Percentiles rank a stretch among this genome's conserved stretches.
Evolutionary conservation across 2,888 invertebrate species (phyloP).

Genomic region (Orchesella flavescens): DNA sequence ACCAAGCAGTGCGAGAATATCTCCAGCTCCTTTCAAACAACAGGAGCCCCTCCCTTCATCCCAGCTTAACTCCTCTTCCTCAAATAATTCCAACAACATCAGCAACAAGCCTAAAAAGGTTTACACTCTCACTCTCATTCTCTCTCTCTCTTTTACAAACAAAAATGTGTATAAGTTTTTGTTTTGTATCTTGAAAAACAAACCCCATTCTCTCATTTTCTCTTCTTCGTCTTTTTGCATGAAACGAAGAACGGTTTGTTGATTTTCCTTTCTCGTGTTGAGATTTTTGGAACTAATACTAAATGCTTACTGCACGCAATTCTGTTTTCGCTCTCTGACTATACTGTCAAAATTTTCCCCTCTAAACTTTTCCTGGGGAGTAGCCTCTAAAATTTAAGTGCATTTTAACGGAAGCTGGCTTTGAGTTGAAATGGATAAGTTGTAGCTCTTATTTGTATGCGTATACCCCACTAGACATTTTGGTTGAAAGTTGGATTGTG

Average conservation of each 20-base stretch:
- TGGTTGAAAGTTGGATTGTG: too few species aligned
- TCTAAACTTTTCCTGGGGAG: not conserved
- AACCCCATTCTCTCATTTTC: constrained; percentile 49
- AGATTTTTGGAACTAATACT: constrained; percentile 11
- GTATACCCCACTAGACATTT: not conserved
- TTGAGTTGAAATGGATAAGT: not conserved
- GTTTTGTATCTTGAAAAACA: not conserved
- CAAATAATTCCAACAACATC: constrained; percentile 66
- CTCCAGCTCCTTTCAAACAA: constrained; percentile 64
- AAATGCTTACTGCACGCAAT: constrained; percentile 37
- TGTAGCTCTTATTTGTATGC: not conserved
- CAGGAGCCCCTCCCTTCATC: constrained; percentile 65
- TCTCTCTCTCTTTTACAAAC: constrained; percentile 38
- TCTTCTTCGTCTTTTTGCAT: constrained; percentile 41
- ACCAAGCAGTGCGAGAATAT: constrained; percentile 63
- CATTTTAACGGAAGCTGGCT: not conserved
- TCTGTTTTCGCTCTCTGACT: constrained; percentile 1
- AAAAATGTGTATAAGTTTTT: constrained; percentile 6
- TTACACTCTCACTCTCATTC: constrained; percentile 51
- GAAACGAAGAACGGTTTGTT: constrained; percentile 29
- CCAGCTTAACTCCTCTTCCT: constrained; percentile 64
- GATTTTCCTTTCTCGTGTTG: constrained; percentile 1
- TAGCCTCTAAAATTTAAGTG: constrained; percentile 22
- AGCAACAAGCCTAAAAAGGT: constrained; percentile 71
- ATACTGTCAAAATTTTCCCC: not conserved